Conservation (phyloP, 2,797 vertebrate species). For the Sciurus vulgaris region DNA sequence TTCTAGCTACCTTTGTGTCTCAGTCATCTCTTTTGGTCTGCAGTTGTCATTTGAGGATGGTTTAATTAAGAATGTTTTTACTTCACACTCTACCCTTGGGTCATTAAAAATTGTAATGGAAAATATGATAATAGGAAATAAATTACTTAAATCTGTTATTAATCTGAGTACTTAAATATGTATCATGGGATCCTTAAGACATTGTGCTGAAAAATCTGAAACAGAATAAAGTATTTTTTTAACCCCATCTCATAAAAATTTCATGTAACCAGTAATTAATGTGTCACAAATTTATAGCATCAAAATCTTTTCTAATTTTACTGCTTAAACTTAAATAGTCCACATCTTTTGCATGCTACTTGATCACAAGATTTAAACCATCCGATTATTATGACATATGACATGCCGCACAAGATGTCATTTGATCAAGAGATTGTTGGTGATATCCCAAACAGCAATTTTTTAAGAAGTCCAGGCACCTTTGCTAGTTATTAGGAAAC, state of each 20-base stretch:
- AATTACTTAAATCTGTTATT: constrained; percentile 73
- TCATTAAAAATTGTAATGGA: constrained; percentile 78
- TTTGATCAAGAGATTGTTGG: not conserved
- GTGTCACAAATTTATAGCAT: constrained; percentile 11
- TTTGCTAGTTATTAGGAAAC: not conserved
- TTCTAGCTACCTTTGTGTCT: constrained; percentile 32
- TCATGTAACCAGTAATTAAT: constrained; percentile 22
- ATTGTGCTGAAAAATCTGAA: constrained; percentile 60
- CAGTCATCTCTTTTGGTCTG: constrained; percentile 49
- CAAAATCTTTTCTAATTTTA: constrained; percentile 48
- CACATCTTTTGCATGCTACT: not conserved
- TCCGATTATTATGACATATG: not conserved
- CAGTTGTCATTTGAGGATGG: constrained; percentile 43
- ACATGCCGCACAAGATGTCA: not conserved
- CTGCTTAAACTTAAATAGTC: constrained; percentile 59
- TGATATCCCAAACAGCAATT: not conserved
- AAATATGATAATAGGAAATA: constrained; percentile 78
- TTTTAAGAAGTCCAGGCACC: not conserved
- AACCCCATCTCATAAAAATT: constrained; percentile 51
- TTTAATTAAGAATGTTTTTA: constrained; percentile 81
- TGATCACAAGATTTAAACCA: constrained; percentile 25
- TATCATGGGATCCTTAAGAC: constrained; percentile 58
- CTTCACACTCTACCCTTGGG: constrained; percentile 66
- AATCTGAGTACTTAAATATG: constrained; percentile 60
- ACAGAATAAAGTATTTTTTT: not conserved